phyloP scores from a whole-genome alignment of 92 coral and sea anemone genomes.

The Palythoa heliodiscus region DNA sequence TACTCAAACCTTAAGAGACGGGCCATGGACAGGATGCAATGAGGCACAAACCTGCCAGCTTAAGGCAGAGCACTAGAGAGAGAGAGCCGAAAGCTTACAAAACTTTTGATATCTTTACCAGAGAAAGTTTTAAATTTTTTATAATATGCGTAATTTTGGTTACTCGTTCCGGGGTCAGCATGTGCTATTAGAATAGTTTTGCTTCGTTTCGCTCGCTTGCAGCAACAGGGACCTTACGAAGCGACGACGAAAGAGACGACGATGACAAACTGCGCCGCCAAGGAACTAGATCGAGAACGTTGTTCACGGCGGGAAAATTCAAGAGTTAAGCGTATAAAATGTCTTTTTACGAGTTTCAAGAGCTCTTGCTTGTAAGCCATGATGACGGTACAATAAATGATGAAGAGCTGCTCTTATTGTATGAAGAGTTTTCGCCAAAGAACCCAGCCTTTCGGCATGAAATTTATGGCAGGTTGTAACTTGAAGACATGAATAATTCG shows the following conservation, averaged over 20 bases:
- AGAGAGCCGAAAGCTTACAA: no score
- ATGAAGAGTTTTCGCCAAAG: neutral
- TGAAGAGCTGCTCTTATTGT: slow-evolving; percentile 36
- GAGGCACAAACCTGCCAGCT: no score
- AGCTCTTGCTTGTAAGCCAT: slow-evolving; percentile 37
- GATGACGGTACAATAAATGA: slow-evolving; percentile 25
- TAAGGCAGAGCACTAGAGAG: no score
- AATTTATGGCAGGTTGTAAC: neutral
- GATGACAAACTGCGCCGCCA: slow-evolving; percentile 25
- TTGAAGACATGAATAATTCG: neutral
- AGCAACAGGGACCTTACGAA: no score
- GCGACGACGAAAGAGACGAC: neutral
- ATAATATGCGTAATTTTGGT: no score
- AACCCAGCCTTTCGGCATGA: neutral
- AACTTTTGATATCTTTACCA: no score
- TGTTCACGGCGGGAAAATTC: slow-evolving; percentile 55
- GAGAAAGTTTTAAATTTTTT: no score
- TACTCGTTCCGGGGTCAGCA: no score
- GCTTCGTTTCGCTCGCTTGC: no score
- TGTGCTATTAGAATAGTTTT: no score
- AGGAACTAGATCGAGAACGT: slow-evolving; percentile 48
- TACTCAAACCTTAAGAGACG: no score
- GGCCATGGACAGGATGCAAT: no score
- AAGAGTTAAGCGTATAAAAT: neutral
- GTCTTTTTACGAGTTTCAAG: slow-evolving; percentile 49